Conservation (phyloP, 2,797 vertebrate genomes). For the Triplophysa yarkandensis region DNA sequence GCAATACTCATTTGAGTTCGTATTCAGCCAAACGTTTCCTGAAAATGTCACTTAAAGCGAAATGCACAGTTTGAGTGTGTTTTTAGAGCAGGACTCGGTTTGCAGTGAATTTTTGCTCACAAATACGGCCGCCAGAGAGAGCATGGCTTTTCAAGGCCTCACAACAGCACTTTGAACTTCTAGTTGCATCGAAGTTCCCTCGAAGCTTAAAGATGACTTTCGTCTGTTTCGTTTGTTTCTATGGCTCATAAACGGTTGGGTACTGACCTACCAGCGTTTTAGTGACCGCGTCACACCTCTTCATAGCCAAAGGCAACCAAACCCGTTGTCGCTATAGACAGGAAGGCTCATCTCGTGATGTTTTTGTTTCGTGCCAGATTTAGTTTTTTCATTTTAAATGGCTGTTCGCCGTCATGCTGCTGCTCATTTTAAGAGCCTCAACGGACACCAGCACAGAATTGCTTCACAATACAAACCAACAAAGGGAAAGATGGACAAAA, state of each 20-base stretch:
- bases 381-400: slow-evolving; percentile 42
- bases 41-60: slow-evolving; percentile 25
- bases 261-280: slow-evolving; percentile 59
- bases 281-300: slow-evolving; percentile 53
- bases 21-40: slow-evolving; percentile 24
- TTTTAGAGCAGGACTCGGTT: slow-evolving; percentile 43
- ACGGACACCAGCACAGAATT: slow-evolving; percentile 56
- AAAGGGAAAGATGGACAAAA: slow-evolving; percentile 56
- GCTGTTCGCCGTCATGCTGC: slow-evolving; percentile 58
- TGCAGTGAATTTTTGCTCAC: slow-evolving; percentile 52
- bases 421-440: slow-evolving; percentile 57
- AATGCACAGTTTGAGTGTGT: slow-evolving; percentile 22
- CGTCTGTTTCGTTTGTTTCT: slow-evolving; percentile 42
- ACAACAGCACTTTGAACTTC: slow-evolving; percentile 70
- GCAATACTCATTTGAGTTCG: slow-evolving; percentile 18
- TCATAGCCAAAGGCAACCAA: slow-evolving; percentile 66
- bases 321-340: slow-evolving; percentile 55
- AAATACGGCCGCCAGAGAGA: slow-evolving; percentile 25
- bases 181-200: slow-evolving; percentile 57
- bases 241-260: slow-evolving; percentile 58
- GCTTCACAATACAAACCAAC: slow-evolving; percentile 57
- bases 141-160: slow-evolving; percentile 54
- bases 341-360: slow-evolving; percentile 51
- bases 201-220: slow-evolving; percentile 53
- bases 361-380: slow-evolving; percentile 24